phyloP scores from a whole-genome alignment of 2,888 invertebrate species.

The Torymus tubicola region DNA sequence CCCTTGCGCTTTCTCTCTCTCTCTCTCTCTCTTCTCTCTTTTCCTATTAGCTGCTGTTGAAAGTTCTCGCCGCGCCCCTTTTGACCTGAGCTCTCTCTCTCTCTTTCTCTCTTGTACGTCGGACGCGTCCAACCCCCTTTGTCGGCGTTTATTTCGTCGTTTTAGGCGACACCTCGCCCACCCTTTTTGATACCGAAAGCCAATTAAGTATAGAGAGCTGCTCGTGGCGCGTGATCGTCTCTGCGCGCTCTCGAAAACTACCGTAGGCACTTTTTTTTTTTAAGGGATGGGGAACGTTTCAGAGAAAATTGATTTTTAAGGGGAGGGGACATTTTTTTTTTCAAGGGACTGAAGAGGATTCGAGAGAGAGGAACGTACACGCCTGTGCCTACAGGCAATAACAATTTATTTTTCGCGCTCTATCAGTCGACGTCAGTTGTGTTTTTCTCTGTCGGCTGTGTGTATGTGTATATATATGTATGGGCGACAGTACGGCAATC shows the following conservation, averaged over 20 bases:
- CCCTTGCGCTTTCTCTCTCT: neutral
- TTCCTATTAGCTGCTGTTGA: conserved; percentile 30
- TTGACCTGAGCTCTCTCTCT: too few species aligned
- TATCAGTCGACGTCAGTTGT: neutral
- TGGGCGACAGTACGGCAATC: too few species aligned
- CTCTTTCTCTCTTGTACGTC: too few species aligned
- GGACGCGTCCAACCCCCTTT: neutral
- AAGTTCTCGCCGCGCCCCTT: conserved; percentile 14
- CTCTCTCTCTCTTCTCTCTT: neutral
- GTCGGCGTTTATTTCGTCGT: conserved; percentile 32
- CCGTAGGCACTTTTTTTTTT: conserved; percentile 2
- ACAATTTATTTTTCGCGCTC: conserved; percentile 28
- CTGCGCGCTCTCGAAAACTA: conserved; percentile 7
- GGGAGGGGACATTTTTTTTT: too few species aligned
- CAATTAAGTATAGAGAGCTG: neutral
- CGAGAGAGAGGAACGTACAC: too few species aligned
- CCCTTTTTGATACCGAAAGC: conserved; percentile 37
- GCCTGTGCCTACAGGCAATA: neutral
- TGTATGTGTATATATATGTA: too few species aligned
- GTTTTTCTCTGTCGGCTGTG: too few species aligned
- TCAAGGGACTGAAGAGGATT: too few species aligned
- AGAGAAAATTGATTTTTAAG: conserved; percentile 10
- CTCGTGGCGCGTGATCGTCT: too few species aligned
- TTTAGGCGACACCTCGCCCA: neutral
- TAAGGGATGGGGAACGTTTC: too few species aligned